Conservation (phyloP, 2,888 invertebrate species). For the Epinotia nisella region DNA sequence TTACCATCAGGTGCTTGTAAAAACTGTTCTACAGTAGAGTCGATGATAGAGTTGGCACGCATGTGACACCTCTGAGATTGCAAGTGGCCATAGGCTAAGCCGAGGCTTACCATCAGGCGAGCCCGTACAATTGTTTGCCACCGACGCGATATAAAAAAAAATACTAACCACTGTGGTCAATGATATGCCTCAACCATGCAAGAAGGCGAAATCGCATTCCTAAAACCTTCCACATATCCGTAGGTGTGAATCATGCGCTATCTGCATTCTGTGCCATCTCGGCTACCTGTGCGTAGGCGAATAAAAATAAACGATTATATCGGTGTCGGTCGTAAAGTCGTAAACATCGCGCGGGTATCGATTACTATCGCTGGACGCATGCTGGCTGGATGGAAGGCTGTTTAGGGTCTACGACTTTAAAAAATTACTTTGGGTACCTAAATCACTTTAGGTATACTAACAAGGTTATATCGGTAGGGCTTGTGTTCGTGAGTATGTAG, state of each 20-base stretch:
- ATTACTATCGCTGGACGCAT: constrained; percentile 70
- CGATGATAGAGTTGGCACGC: too few relatives aligned
- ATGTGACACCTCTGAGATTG: too few relatives aligned
- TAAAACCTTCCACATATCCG: constrained; percentile 16
- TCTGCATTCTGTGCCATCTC: constrained; percentile 24
- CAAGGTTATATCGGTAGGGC: too few relatives aligned
- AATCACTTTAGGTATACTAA: neutral
- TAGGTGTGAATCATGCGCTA: constrained; percentile 43
- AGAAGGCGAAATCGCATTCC: constrained; percentile 7
- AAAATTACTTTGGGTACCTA: neutral
- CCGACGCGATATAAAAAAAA: too few relatives aligned
- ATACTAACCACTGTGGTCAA: too few relatives aligned
- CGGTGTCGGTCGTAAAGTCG: constrained; percentile 52
- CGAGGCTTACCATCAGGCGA: too few relatives aligned
- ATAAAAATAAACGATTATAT: constrained; percentile 65
- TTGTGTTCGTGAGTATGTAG: too few relatives aligned
- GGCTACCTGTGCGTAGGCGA: constrained; percentile 57
- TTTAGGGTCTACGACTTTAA: constrained; percentile 36
- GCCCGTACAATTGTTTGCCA: too few relatives aligned
- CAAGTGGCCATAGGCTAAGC: too few relatives aligned
- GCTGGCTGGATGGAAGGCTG: constrained; percentile 56
- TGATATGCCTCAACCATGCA: too few relatives aligned
- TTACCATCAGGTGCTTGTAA: too few relatives aligned
- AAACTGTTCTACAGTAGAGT: too few relatives aligned
- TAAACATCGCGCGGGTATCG: constrained; percentile 69